A percentile compares a stretch with the other conserved stretches of the same genome.
phyloP scores from a whole-genome alignment of 2,888 invertebrate genomes.

The Conistra vaccinii region DNA sequence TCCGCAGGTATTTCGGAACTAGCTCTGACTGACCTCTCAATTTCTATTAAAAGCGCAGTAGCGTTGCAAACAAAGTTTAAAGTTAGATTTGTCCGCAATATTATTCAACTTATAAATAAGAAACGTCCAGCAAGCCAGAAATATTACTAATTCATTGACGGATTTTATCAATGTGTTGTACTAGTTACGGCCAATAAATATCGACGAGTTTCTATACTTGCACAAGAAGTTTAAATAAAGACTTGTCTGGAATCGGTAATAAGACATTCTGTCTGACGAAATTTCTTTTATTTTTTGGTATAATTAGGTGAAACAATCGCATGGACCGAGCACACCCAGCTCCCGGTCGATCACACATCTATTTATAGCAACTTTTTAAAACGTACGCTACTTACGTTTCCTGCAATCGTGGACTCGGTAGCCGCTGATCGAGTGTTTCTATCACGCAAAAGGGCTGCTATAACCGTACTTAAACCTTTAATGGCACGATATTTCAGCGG shows the following conservation, averaged over 20 bases:
- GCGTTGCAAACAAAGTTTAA: not conserved
- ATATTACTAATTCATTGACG: slow-evolving; percentile 15
- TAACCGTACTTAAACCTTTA: slow-evolving; percentile 31
- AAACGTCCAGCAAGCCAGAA: not conserved
- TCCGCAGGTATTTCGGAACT: not conserved
- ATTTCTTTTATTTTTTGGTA: slow-evolving; percentile 3
- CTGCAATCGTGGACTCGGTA: slow-evolving; percentile 18
- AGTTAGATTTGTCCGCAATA: not conserved
- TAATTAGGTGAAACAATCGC: not conserved
- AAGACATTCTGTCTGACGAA: not conserved
- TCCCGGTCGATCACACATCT: slow-evolving; percentile 33
- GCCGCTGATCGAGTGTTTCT: slow-evolving; percentile 28
- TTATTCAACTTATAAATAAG: slow-evolving; percentile 1
- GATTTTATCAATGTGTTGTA: slow-evolving; percentile 13
- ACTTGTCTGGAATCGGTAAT: not conserved
- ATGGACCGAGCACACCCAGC: not conserved
- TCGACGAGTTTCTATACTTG: not conserved
- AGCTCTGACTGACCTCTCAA: not conserved
- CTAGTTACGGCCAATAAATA: slow-evolving; percentile 15
- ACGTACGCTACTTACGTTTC: slow-evolving; percentile 17
- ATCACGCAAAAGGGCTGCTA: slow-evolving; percentile 35
- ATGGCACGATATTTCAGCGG: slow-evolving; percentile 33
- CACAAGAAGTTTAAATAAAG: slow-evolving; percentile 14
- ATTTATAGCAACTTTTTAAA: slow-evolving; percentile 29
- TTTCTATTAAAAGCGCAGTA: not conserved